A percentile compares a stretch with the other conserved stretches of the same genome.
phyloP scores from a whole-genome alignment of 2,888 invertebrate genomes.

The Dione juno region DNA sequence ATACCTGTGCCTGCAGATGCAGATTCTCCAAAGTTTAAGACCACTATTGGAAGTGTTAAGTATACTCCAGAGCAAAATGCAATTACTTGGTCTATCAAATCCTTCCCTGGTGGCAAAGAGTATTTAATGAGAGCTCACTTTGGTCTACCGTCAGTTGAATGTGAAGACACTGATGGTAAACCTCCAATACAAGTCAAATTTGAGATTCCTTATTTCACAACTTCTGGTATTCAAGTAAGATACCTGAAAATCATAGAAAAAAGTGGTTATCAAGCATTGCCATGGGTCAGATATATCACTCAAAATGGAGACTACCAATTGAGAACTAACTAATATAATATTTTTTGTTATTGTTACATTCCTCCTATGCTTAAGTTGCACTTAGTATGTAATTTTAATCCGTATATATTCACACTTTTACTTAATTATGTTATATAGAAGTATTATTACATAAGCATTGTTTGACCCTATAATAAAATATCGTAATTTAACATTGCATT shows the following conservation, averaged over 20 bases:
- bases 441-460: constrained; percentile 57
- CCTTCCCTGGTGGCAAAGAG: constrained; percentile 99
- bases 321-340: constrained; percentile 89
- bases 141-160: constrained; percentile 97
- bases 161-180: constrained; percentile 96
- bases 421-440: constrained; percentile 64
- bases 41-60: constrained; percentile 97
- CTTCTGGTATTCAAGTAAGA: constrained; percentile 98
- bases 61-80: constrained; percentile 99
- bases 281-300: constrained; percentile 99
- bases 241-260: constrained; percentile 99
- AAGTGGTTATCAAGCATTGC: constrained; percentile 98
- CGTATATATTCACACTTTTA: constrained; percentile 59
- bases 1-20: constrained; percentile 98
- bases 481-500: constrained; percentile 16
- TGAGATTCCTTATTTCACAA: constrained; percentile 99
- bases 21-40: constrained; percentile 99
- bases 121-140: constrained; percentile 99
- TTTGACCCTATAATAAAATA: constrained; percentile 50
- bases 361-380: constrained; percentile 58
- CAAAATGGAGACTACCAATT: constrained; percentile 99
- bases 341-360: constrained; percentile 52
- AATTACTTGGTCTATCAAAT: constrained; percentile 98
- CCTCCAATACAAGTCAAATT: constrained; percentile 99
- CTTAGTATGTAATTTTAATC: constrained; percentile 53